These are phyloP conservation scores for Leptodactylus fallax DNA, from an alignment of 2,797 vertebrate species.

Conservation along the genomic window DNA sequence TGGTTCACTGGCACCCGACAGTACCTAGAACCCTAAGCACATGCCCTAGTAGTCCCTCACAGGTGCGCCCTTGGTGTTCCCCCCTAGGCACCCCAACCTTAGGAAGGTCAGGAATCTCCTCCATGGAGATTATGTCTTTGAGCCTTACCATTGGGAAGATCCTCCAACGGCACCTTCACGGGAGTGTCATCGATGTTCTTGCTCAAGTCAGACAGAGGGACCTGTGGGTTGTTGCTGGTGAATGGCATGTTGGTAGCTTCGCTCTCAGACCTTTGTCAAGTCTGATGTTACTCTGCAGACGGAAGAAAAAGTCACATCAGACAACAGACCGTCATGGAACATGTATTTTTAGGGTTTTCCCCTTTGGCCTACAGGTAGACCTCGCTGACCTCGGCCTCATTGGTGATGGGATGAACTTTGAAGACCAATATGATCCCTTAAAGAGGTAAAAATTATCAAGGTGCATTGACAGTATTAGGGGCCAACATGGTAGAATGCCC, in stretches of 20 bases:
- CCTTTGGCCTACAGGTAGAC: neutral
- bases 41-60: no score
- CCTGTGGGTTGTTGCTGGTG: constrained; percentile 50
- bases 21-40: no score
- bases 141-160: constrained; percentile 17
- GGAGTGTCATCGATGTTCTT: neutral
- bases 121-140: neutral
- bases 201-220: constrained; percentile 28
- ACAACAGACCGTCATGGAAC: neutral
- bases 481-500: no score
- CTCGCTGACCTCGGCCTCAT: neutral
- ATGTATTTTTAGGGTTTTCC: neutral
- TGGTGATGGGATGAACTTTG: neutral
- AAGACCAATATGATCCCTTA: no score
- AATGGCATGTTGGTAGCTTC: constrained; percentile 53
- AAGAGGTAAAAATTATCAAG: no score
- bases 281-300: constrained; percentile 16
- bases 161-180: constrained; percentile 33
- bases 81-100: no score
- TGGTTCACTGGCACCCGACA: no score
- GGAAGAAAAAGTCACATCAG: neutral
- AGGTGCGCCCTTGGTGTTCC: no score
- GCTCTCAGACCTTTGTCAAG: constrained; percentile 3
- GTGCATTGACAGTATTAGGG: no score
- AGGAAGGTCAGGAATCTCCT: neutral